Conservation (phyloP, 1,140 invertebrate genomes). For the Diprion similis region DNA sequence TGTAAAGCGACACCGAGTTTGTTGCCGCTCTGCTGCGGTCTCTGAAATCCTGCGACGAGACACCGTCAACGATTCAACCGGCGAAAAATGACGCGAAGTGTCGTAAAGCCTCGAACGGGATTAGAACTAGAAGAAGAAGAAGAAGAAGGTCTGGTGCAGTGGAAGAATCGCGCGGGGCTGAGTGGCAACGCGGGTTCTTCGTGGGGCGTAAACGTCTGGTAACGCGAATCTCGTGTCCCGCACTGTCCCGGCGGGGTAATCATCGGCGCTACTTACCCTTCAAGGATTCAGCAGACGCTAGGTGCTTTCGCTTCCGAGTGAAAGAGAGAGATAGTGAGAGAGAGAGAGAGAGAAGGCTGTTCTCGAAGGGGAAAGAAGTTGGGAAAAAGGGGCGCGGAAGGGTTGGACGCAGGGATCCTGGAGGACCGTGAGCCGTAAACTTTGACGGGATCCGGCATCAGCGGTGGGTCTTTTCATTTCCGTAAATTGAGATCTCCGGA, state of each 20-base stretch:
- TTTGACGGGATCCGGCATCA: background rate
- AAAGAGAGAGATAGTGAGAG: conserved; percentile 22
- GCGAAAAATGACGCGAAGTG: too few species aligned
- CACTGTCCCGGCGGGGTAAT: conserved; percentile 48
- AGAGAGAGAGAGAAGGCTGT: conserved; percentile 14
- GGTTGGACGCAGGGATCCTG: background rate
- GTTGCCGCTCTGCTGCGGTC: conserved; percentile 6
- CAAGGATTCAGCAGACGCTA: conserved; percentile 28
- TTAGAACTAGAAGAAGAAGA: background rate
- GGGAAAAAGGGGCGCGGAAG: conserved; percentile 8
- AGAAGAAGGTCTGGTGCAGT: background rate
- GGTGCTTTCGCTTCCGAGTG: conserved; percentile 17
- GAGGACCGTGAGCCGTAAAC: background rate
- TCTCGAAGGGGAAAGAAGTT: too few species aligned
- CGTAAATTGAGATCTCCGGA: background rate
- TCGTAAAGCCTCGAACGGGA: background rate
- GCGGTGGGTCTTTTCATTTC: background rate
- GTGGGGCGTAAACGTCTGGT: conserved; percentile 33
- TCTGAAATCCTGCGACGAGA: background rate
- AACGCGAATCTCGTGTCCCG: conserved; percentile 24
- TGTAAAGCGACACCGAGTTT: conserved; percentile 50
- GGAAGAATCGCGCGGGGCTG: conserved; percentile 3
- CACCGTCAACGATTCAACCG: too few species aligned
- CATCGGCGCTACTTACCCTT: conserved; percentile 47
- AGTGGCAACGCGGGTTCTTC: conserved; percentile 34